Evolutionary conservation across 2,888 invertebrate genomes (phyloP).

Genomic region (Erannis defoliaria): DNA sequence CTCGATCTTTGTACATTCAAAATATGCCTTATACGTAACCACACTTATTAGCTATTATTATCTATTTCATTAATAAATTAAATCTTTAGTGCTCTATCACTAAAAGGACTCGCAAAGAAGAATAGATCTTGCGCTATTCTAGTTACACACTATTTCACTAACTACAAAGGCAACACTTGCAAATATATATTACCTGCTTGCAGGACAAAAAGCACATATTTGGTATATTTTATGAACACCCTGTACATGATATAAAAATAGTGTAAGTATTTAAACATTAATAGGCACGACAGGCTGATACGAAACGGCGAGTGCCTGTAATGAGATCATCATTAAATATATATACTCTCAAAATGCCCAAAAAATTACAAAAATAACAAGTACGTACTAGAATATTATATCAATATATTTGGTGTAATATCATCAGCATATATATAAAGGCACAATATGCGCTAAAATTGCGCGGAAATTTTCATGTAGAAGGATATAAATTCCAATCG

Average conservation of each 20-base stretch:
- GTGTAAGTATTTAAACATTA: slow-evolving; percentile 60
- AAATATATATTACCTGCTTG: slow-evolving; percentile 56
- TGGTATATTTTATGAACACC: slow-evolving; percentile 83
- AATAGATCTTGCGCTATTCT: slow-evolving; percentile 18
- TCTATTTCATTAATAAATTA: slow-evolving; percentile 21
- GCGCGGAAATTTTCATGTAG: slow-evolving; percentile 18
- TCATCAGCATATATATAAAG: slow-evolving; percentile 58
- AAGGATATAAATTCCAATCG: slow-evolving; percentile 9
- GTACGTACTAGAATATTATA: slow-evolving; percentile 37
- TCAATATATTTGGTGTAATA: slow-evolving; percentile 49
- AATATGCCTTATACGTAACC: slow-evolving; percentile 21
- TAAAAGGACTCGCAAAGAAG: slow-evolving; percentile 7
- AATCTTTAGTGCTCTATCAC: slow-evolving; percentile 4
- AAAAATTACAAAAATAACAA: slow-evolving; percentile 40
- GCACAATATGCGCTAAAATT: slow-evolving; percentile 48
- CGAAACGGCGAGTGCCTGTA: slow-evolving; percentile 68
- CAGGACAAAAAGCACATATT: slow-evolving; percentile 82
- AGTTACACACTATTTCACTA: slow-evolving; percentile 46
- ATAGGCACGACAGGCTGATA: slow-evolving; percentile 79
- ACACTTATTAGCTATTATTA: slow-evolving; percentile 15
- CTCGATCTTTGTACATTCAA: slow-evolving; percentile 21
- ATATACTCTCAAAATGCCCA: slow-evolving; percentile 48
- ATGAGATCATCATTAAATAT: slow-evolving; percentile 81
- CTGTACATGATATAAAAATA: slow-evolving; percentile 85
- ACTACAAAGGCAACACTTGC: slow-evolving; percentile 81